Percentiles rank a stretch among this genome's conserved stretches.
phyloP scores from a whole-genome alignment of 1,140 invertebrate species.

The Macrocentrus cingulum region DNA sequence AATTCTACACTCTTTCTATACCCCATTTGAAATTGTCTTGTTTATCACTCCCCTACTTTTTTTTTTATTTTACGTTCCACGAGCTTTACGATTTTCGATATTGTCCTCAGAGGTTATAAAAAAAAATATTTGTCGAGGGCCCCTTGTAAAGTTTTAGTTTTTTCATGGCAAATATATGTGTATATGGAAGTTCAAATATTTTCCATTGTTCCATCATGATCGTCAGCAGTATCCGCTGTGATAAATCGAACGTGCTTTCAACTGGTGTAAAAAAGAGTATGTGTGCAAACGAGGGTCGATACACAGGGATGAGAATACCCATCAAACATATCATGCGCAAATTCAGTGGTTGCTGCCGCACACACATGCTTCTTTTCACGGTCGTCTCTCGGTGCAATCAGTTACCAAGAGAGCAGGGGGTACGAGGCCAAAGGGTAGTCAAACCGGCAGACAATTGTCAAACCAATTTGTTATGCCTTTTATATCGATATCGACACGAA shows the following conservation, averaged over 20 bases:
- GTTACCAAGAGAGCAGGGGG: slow-evolving; percentile 13
- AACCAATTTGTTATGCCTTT: slow-evolving; percentile 54
- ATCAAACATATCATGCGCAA: neutral
- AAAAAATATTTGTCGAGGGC: neutral
- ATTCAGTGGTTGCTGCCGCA: slow-evolving; percentile 23
- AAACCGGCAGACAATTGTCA: slow-evolving; percentile 51
- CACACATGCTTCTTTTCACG: slow-evolving; percentile 24
- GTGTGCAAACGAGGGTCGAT: slow-evolving; percentile 49
- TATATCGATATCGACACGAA: slow-evolving; percentile 28
- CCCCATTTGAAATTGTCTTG: slow-evolving; percentile 45
- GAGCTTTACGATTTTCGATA: slow-evolving; percentile 38
- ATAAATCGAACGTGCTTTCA: slow-evolving; percentile 53
- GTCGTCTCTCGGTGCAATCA: too few relatives aligned
- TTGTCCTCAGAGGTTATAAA: slow-evolving; percentile 7
- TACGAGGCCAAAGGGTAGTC: slow-evolving; percentile 34
- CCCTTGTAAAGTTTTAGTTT: neutral
- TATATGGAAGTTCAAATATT: neutral
- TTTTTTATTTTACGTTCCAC: slow-evolving; percentile 24
- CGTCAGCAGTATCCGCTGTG: slow-evolving; percentile 32
- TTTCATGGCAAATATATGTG: too few relatives aligned
- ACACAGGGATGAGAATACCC: slow-evolving; percentile 29
- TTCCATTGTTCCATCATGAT: neutral
- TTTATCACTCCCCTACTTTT: slow-evolving; percentile 40
- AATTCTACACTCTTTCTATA: slow-evolving; percentile 34
- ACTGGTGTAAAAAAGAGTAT: slow-evolving; percentile 52